Conservation (phyloP, 1,140 invertebrate genomes). For the Babylonia areolata region DNA sequence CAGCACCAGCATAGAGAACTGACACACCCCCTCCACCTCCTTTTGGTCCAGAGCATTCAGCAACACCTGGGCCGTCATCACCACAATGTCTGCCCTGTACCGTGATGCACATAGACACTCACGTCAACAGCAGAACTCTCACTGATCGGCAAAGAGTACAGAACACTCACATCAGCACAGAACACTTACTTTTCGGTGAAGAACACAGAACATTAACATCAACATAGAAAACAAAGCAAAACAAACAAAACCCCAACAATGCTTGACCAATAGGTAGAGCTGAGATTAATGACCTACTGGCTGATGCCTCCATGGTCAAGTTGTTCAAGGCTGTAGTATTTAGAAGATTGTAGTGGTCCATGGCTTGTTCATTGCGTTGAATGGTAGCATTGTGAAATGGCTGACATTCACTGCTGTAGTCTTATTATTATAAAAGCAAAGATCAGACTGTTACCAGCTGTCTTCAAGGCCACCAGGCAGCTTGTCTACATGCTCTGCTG, state of each 20-base stretch:
- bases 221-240: neutral
- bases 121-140: neutral
- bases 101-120: neutral
- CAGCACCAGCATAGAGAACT: constrained; percentile 70
- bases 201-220: neutral
- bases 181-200: neutral
- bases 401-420: no score
- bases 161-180: neutral
- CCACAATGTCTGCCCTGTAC: constrained; percentile 60
- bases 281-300: no score
- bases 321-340: no score
- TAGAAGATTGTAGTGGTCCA: no score
- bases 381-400: no score
- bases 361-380: no score
- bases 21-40: constrained; percentile 49
- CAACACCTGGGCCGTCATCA: constrained; percentile 73
- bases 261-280: neutral
- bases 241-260: no score
- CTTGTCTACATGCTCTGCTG: no score
- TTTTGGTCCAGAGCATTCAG: constrained; percentile 63
- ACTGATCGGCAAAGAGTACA: neutral
- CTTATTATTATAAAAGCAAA: no score
- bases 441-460: no score
- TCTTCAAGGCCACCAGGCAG: no score
- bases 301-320: no score